These are phyloP conservation scores for Pseudochirops corinnae DNA, from an alignment of 2,797 vertebrate species.

Conservation along the genomic window DNA sequence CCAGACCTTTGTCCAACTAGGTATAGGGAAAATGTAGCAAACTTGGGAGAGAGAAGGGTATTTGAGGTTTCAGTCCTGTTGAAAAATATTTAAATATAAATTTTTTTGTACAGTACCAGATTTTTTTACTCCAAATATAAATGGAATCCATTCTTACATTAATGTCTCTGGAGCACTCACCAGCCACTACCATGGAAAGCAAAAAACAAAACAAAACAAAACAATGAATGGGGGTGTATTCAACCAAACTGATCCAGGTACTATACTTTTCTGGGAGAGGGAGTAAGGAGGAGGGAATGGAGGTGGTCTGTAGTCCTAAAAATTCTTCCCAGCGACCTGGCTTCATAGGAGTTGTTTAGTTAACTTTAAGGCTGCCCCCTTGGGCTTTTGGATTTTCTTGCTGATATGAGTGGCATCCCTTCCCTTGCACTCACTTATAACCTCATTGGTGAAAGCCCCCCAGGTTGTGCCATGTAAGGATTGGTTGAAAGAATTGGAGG, in stretches of 20 bases:
- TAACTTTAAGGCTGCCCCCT: neutral
- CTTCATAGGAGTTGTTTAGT: neutral
- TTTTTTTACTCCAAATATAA: neutral
- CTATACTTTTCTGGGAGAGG: neutral
- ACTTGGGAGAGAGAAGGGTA: neutral
- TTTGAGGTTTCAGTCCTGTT: neutral
- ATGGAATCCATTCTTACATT: neutral
- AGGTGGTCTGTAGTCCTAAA: neutral
- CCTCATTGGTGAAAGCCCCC: neutral
- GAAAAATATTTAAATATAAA: neutral
- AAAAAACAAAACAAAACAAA: neutral
- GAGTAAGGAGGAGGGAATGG: neutral
- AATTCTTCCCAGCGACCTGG: neutral
- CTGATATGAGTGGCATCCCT: neutral
- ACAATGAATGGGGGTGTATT: neutral
- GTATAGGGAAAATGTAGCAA: neutral
- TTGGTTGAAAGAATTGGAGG: neutral
- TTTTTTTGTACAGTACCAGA: neutral
- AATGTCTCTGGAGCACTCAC: neutral
- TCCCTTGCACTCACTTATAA: neutral
- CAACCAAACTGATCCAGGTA: neutral
- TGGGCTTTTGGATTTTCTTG: neutral
- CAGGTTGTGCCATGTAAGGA: neutral
- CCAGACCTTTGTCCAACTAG: neutral
- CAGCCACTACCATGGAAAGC: neutral